phyloP scores from a whole-genome alignment of 2,113 vertebrate species.

The Apus apus region DNA sequence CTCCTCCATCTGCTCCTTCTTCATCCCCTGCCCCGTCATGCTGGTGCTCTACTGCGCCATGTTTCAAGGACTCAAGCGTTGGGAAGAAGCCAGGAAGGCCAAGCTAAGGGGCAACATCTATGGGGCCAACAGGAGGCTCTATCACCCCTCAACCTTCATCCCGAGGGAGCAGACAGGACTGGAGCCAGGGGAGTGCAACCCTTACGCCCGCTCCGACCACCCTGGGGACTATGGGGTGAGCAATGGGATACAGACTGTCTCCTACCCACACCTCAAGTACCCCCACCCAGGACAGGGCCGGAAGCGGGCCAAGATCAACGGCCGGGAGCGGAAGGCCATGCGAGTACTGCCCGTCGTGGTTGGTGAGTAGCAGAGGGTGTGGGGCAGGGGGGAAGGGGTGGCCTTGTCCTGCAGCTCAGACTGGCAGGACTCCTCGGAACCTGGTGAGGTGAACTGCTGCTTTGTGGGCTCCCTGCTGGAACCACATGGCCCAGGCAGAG shows the following conservation, averaged over 20 bases:
- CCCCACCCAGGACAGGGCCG: slow-evolving; percentile 20
- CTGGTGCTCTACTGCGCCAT: slow-evolving; percentile 90
- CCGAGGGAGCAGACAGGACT: slow-evolving; percentile 69
- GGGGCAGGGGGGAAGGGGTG: background rate
- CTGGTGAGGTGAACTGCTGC: rapidly evolving
- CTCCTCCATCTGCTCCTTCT: slow-evolving; percentile 94
- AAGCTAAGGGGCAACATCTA: slow-evolving; percentile 84
- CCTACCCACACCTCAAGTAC: slow-evolving; percentile 75
- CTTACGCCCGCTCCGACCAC: slow-evolving; percentile 58
- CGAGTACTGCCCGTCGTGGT: slow-evolving; percentile 90
- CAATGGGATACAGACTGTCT: slow-evolving; percentile 76
- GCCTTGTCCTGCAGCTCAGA: rapidly evolving
- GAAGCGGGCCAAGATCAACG: slow-evolving; percentile 85
- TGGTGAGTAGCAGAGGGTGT: slow-evolving; percentile 77
- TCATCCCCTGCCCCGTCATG: slow-evolving; percentile 95
- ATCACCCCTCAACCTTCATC: slow-evolving; percentile 64
- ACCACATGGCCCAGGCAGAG: background rate
- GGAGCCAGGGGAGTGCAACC: slow-evolving; percentile 63
- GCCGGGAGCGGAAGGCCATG: slow-evolving; percentile 92
- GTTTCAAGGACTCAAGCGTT: slow-evolving; percentile 85
- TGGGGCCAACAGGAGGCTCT: slow-evolving; percentile 60
- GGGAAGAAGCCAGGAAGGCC: slow-evolving; percentile 86
- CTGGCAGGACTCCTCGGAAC: background rate
- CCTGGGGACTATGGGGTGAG: slow-evolving; percentile 74
- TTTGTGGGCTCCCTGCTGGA: background rate